phyloP scores from a whole-genome alignment of 2,888 invertebrate genomes.

The Sinopyrophorus schimmeli region DNA sequence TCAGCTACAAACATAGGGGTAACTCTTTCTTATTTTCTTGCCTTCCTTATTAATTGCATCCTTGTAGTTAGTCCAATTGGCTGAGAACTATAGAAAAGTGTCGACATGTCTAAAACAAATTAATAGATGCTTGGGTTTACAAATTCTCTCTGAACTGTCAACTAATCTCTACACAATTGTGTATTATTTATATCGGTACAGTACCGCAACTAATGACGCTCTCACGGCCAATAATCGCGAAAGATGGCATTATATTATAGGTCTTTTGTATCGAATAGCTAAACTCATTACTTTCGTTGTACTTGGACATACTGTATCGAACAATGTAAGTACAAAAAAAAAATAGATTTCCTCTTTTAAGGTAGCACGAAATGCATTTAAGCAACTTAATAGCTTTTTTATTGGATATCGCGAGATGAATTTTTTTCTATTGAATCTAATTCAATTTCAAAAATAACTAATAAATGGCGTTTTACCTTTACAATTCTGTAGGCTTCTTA shows the following conservation, averaged over 20 bases:
- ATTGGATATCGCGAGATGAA: no score
- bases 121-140: constrained; percentile 34
- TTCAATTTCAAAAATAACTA: no score
- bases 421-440: no score
- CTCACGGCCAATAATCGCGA: constrained; percentile 32
- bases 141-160: constrained; percentile 30
- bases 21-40: neutral
- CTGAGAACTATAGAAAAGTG: constrained; percentile 20
- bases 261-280: constrained; percentile 26
- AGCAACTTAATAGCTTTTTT: no score
- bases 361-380: no score
- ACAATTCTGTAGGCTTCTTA: no score
- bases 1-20: constrained; percentile 9
- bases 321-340: constrained; percentile 29
- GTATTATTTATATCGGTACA: constrained; percentile 36
- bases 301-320: constrained; percentile 30
- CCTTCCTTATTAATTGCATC: neutral
- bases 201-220: constrained; percentile 28
- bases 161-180: constrained; percentile 35
- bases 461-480: no score
- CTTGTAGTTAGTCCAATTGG: constrained; percentile 9
- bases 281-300: constrained; percentile 32
- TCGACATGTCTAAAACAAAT: constrained; percentile 27
- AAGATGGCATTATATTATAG: constrained; percentile 33
- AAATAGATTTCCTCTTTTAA: no score